These are phyloP conservation scores for Pristionchus mayeri DNA, from an alignment of 2,888 invertebrate species.

Conservation along the genomic window DNA sequence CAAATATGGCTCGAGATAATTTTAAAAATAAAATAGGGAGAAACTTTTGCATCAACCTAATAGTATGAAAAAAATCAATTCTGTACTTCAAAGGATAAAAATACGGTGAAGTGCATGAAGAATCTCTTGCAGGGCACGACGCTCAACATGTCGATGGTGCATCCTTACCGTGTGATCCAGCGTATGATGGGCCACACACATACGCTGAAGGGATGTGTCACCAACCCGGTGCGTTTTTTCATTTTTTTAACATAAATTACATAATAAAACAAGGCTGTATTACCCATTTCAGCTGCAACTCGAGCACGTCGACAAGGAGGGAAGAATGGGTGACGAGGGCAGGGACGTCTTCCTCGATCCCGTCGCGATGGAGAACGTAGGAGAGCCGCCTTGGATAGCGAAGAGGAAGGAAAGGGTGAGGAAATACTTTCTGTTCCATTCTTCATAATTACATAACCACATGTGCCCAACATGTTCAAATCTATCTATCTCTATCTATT, in stretches of 20 bases:
- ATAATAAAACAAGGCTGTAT: neutral
- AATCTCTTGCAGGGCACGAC: conserved; percentile 6
- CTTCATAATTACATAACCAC: too few species aligned
- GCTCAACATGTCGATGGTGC: conserved; percentile 37
- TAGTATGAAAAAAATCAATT: too few species aligned
- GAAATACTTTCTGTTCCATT: too few species aligned
- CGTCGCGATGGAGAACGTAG: conserved; percentile 42
- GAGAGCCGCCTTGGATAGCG: conserved; percentile 20
- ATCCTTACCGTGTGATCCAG: conserved; percentile 47
- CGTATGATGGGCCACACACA: conserved; percentile 55
- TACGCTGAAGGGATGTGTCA: conserved; percentile 50
- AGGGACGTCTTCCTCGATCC: conserved; percentile 52
- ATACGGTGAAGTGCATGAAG: too few species aligned
- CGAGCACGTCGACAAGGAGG: too few species aligned
- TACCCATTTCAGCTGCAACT: conserved; percentile 3
- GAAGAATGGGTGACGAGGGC: neutral
- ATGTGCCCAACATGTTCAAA: too few species aligned
- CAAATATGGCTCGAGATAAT: too few species aligned
- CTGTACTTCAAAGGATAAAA: too few species aligned
- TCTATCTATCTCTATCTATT: too few species aligned
- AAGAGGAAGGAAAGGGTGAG: conserved; percentile 8
- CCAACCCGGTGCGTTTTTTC: conserved; percentile 49
- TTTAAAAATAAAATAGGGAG: too few species aligned
- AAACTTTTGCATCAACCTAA: too few species aligned
- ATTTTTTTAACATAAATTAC: neutral